Evolutionary conservation across 2,888 invertebrate genomes (phyloP), one percentile per base, ranked within the genome.

Genomic region (Mesorhabditis sp.): DNA sequence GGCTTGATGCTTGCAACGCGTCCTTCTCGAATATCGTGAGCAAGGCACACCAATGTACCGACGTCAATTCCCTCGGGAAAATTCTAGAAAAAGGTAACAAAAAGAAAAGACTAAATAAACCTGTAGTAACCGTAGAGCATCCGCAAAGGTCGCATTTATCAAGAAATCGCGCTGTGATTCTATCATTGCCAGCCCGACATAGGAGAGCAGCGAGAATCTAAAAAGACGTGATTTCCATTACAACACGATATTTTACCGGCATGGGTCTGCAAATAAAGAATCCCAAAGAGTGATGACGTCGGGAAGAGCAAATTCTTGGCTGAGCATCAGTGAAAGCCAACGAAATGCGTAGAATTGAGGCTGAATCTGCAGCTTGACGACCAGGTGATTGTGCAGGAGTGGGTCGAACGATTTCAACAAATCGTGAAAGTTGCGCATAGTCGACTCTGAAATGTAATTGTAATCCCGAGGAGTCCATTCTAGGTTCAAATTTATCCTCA

Each of bases 261-360:
- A 90, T 67, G 91, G 89, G 87, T 96, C 95, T 0, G 96, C 91
- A 86, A 98, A 93, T 67, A 98, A 87, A 0, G 95, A 92, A 87
- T 98, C 98, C 98, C 98, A 98, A 83, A 98, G 92, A 75, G 95
- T 90, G 83, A 97, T 91, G 0, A 98, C 94, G 87, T 98, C 97
- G 67, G 98, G 97, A 78, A 98, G 89, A 42, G 94, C 92, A 87
- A 97, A 97, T 88, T 98, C 97, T 89, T 98, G 97, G 3, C 95
- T 95, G 5, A 98, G 89, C 67, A 98, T 88, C 62, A 98, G 88
- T 0, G 95, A 96, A 73, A 98, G 89, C 97, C 98, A 98, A 78
- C 96, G 92, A 88, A 85, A 87, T 87, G 96, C 94, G 69, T 78
- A 78, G 70, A 76, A 78, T 74, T 77, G 71, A 0, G 97, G 96